These are phyloP conservation scores for Chymomyza amoena DNA, from an alignment of 2,888 invertebrate species.

Conservation along the genomic window DNA sequence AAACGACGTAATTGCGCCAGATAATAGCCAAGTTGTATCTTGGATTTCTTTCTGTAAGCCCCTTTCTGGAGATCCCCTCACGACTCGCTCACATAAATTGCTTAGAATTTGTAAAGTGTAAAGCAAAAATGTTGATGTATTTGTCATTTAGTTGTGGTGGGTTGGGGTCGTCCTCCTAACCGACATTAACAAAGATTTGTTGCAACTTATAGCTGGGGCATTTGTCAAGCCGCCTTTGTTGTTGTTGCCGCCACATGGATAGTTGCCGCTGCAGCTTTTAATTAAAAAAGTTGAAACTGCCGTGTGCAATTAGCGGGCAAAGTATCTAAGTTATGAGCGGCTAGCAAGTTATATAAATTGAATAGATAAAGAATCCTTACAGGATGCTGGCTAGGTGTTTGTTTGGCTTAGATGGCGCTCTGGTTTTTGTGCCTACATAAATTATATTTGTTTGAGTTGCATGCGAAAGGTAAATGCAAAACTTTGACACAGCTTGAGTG, in stretches of 20 bases:
- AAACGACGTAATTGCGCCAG: constrained; percentile 61
- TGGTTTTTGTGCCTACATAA: not conserved
- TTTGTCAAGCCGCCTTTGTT: constrained; percentile 49
- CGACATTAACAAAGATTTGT: constrained; percentile 73
- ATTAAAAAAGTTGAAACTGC: constrained; percentile 63
- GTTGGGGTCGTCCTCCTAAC: constrained; percentile 5
- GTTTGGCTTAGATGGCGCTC: too few species aligned
- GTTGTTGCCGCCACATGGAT: not conserved
- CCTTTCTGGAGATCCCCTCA: constrained; percentile 1
- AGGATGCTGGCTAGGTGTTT: not conserved
- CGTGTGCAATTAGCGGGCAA: constrained; percentile 53
- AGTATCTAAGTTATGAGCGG: constrained; percentile 46
- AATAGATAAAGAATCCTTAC: not conserved
- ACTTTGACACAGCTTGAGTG: not conserved
- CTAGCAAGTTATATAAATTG: not conserved
- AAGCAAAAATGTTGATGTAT: constrained; percentile 44
- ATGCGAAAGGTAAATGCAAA: not conserved
- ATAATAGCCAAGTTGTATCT: constrained; percentile 69
- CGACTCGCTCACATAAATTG: constrained; percentile 58
- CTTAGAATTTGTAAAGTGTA: constrained; percentile 66
- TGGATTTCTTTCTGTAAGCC: not conserved
- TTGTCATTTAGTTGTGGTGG: constrained; percentile 56
- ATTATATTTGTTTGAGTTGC: not conserved
- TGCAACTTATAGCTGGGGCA: constrained; percentile 50
- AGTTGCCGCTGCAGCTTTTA: constrained; percentile 46